A percentile compares a stretch with the other conserved stretches of the same genome.
These are phyloP conservation scores for Tragelaphus imberbis DNA, from an alignment of 2,113 vertebrate species.

Conservation along the genomic window DNA sequence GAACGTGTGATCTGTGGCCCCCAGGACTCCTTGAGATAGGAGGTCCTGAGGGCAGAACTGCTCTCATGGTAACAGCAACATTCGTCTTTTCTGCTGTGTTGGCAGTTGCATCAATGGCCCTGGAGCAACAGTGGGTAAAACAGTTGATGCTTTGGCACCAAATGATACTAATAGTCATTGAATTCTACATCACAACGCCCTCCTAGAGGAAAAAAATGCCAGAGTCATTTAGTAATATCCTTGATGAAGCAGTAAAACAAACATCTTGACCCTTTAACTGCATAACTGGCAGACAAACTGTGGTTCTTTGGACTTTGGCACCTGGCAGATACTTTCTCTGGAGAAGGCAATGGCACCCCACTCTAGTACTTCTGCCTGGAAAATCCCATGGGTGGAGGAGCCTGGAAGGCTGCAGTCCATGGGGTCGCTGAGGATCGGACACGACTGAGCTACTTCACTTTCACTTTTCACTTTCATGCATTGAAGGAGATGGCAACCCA, in stretches of 20 bases:
- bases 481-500: no score
- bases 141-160: neutral
- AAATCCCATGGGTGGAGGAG: no score
- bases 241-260: neutral
- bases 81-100: neutral
- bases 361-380: no score
- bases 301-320: neutral
- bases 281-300: neutral
- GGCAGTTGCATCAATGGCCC: neutral
- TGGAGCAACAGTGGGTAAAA: neutral
- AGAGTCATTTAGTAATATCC: neutral
- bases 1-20: neutral
- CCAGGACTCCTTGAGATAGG: neutral
- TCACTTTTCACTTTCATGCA: no score
- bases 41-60: neutral
- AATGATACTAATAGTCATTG: no score
- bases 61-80: fast-evolving
- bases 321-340: neutral
- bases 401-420: no score
- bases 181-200: neutral
- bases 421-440: no score
- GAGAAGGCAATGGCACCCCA: no score
- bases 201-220: neutral
- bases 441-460: no score
- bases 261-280: neutral